These are phyloP conservation scores for Ramphastos sulfuratus DNA, from an alignment of 2,113 vertebrate genomes.

Conservation along the genomic window DNA sequence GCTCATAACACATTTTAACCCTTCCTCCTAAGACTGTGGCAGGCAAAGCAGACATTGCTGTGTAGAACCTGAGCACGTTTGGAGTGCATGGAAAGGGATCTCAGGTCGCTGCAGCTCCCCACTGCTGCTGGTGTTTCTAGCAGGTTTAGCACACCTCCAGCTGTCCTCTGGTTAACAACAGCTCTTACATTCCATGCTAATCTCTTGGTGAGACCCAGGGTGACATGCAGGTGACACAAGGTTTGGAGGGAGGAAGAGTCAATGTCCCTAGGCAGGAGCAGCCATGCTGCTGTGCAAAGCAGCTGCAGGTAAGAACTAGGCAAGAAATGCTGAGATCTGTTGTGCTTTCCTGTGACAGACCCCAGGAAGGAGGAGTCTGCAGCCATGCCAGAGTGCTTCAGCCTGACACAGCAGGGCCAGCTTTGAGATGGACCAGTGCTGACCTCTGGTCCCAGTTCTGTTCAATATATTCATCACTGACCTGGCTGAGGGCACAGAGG, in stretches of 20 bases:
- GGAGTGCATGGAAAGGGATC: accelerated
- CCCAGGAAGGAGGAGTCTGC: not conserved
- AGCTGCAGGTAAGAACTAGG: not conserved
- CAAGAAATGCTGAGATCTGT: not conserved
- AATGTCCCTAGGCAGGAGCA: not conserved
- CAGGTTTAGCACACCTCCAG: not conserved
- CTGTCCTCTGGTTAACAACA: not conserved
- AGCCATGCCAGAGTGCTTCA: not conserved
- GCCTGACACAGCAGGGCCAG: not conserved
- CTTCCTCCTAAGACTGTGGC: not conserved
- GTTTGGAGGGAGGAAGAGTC: not conserved
- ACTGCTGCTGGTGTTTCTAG: not conserved
- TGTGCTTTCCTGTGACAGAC: not conserved
- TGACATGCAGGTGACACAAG: not conserved
- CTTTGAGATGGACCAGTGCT: not conserved
- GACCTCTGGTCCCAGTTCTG: too few species aligned
- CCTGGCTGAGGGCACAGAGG: too few species aligned
- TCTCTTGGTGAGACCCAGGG: not conserved
- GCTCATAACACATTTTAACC: not conserved
- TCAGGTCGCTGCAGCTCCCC: not conserved
- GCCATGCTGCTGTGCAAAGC: not conserved
- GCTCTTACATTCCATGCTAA: not conserved
- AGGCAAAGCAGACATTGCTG: not conserved
- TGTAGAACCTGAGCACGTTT: not conserved
- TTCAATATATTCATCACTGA: too few species aligned